Base-by-base conservation (phyloP, 2,113 vertebrate species). In the Amia ocellicauda region DNA sequence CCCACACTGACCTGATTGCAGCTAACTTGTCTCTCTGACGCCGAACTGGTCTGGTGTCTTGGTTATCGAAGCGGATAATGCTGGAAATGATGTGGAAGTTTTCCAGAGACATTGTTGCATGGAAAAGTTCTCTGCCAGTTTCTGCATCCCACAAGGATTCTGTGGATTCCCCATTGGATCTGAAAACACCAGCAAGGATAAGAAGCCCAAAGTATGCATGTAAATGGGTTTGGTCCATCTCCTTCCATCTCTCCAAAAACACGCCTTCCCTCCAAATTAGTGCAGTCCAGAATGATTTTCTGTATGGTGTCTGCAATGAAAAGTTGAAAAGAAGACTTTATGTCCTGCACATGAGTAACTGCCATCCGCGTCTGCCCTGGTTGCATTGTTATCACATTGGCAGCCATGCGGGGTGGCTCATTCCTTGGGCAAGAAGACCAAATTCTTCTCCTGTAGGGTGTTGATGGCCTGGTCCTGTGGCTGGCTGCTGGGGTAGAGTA, bases 111-210 rank as follows among this genome's bases (percentile, higher is more conserved):
- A 64, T 62, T 19, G 53, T 69, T 23, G 57, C 31, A 20, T 1
- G 29, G 27, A 61, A 72, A 66, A 56, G 36, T 60, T 50, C 50
- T 61, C 62, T 60, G 62, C 67, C 59, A 67, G 56, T 71, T 62
- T 71, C 64, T 67, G 58, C 40, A 68, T 60, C 50, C 61, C 70
- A 64, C 40, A 60, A 55, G 60, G 49, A 72, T 65, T 72, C 55
- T 47, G 60, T 60, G 56, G 70, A 26, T 22, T 64, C 63, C 43
- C 63, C 63, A n/a, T 64, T 64, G 63, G 63, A 64, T n/a, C 29
- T 69, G 61, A 72, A 64, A 72, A 69, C 60, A 23, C n/a, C n/a
- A n/a, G n/a, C n/a, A n/a, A n/a, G n/a, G n/a, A n/a, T n/a, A n/a
- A n/a, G n/a, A n/a, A n/a, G 1, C 56, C 55, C 61, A 72, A 72